Evolutionary conservation across 1,140 invertebrate genomes (phyloP).

Genomic region (Heterodera schachtii): DNA sequence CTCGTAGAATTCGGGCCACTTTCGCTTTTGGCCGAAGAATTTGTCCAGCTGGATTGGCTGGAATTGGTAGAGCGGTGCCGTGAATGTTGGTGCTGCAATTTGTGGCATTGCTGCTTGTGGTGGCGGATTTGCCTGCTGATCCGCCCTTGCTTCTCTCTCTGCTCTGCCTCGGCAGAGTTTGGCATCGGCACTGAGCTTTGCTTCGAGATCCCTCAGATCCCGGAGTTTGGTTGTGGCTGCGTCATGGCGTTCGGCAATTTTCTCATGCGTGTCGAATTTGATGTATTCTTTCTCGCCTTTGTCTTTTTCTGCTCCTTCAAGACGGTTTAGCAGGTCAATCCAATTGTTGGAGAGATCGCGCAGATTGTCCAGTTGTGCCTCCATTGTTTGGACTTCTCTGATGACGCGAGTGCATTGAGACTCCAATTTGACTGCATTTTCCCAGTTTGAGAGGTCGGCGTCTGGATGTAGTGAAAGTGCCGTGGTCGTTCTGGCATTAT

Average conservation of each 20-base stretch:
- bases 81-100: background rate
- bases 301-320: background rate
- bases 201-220: background rate
- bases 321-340: background rate
- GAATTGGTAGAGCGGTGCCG: background rate
- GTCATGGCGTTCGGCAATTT: background rate
- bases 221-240: background rate
- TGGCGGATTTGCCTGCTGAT: background rate
- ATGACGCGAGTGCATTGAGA: too few species aligned
- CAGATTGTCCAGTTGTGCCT: too few species aligned
- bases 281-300: background rate
- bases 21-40: background rate
- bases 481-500: too few species aligned
- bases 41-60: background rate
- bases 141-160: background rate
- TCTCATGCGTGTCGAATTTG: background rate
- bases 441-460: too few species aligned
- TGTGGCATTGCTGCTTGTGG: background rate
- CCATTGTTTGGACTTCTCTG: too few species aligned
- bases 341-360: background rate
- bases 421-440: too few species aligned
- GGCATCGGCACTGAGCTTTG: background rate
- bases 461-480: too few species aligned
- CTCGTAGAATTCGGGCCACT: slow-evolving; percentile 13
- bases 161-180: background rate